These are phyloP conservation scores for Nycteola revayana DNA, from an alignment of 2,888 invertebrate genomes.

Conservation along the genomic window DNA sequence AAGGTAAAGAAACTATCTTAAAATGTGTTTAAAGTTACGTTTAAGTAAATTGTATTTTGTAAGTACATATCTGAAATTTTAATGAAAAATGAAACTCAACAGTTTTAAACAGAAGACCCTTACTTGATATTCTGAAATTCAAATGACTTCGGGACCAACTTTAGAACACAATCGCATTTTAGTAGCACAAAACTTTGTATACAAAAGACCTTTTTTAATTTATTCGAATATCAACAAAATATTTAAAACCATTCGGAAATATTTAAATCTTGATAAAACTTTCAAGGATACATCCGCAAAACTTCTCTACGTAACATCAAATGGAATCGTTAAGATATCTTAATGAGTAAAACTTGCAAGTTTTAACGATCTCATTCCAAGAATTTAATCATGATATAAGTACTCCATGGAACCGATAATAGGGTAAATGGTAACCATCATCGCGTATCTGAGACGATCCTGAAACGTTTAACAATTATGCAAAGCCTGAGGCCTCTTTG, in stretches of 20 bases:
- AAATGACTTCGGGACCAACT: slow-evolving; percentile 68
- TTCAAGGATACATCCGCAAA: slow-evolving; percentile 5
- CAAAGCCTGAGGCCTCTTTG: slow-evolving; percentile 53
- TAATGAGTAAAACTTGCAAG: slow-evolving; percentile 22
- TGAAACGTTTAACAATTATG: slow-evolving; percentile 69
- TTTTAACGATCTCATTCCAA: slow-evolving; percentile 27
- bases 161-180: slow-evolving; percentile 62
- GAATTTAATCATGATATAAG: slow-evolving; percentile 14
- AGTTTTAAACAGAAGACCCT: slow-evolving; percentile 43
- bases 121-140: slow-evolving; percentile 72
- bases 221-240: slow-evolving; percentile 29
- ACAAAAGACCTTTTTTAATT: slow-evolving; percentile 57
- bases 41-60: slow-evolving; percentile 11
- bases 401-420: slow-evolving; percentile 30
- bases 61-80: slow-evolving; percentile 33
- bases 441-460: slow-evolving; percentile 30
- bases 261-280: slow-evolving; percentile 8
- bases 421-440: slow-evolving; percentile 31
- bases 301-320: slow-evolving; percentile 15
- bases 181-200: slow-evolving; percentile 57
- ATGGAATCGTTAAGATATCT: slow-evolving; percentile 23
- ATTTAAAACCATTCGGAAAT: slow-evolving; percentile 13
- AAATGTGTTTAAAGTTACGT: too few relatives aligned
- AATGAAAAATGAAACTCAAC: slow-evolving; percentile 32
- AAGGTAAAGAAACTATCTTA: too few relatives aligned